These are phyloP conservation scores for Cyprinodon tularosa DNA, from an alignment of 2,113 vertebrate species.

Conservation along the genomic window DNA sequence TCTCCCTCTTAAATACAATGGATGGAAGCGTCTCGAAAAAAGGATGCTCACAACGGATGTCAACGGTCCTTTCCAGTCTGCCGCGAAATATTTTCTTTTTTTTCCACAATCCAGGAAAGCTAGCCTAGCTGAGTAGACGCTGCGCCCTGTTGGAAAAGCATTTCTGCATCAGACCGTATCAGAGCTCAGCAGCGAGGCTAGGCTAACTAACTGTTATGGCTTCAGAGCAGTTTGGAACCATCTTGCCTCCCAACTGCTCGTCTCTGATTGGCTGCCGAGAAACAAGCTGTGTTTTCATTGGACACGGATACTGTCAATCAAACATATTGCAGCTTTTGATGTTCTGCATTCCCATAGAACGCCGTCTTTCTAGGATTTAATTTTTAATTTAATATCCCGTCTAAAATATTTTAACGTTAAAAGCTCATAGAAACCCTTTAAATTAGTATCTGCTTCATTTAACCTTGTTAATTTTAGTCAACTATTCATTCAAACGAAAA, in stretches of 20 bases:
- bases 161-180: conserved; percentile 69
- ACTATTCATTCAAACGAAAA: background rate
- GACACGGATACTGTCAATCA: conserved; percentile 30
- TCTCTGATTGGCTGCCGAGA: conserved; percentile 35
- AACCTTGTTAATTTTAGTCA: too few relatives aligned
- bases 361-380: conserved; percentile 12
- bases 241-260: conserved; percentile 13
- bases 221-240: conserved; percentile 33
- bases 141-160: conserved; percentile 68
- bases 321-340: conserved; percentile 52
- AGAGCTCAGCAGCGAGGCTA: conserved; percentile 54
- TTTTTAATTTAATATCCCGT: too few relatives aligned
- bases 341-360: conserved; percentile 20
- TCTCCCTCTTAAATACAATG: conserved; percentile 8
- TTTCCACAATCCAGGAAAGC: conserved; percentile 39
- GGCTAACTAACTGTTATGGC: conserved; percentile 52
- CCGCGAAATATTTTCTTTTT: conserved; percentile 26
- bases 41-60: conserved; percentile 1
- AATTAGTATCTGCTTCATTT: background rate
- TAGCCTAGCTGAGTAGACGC: conserved; percentile 61
- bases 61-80: conserved; percentile 23
- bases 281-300: conserved; percentile 23
- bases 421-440: background rate
- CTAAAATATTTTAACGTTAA: too few relatives aligned
- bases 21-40: conserved; percentile 18